Base-by-base conservation (phyloP, 2,888 invertebrate genomes). In the Prionchulus punctatus region DNA sequence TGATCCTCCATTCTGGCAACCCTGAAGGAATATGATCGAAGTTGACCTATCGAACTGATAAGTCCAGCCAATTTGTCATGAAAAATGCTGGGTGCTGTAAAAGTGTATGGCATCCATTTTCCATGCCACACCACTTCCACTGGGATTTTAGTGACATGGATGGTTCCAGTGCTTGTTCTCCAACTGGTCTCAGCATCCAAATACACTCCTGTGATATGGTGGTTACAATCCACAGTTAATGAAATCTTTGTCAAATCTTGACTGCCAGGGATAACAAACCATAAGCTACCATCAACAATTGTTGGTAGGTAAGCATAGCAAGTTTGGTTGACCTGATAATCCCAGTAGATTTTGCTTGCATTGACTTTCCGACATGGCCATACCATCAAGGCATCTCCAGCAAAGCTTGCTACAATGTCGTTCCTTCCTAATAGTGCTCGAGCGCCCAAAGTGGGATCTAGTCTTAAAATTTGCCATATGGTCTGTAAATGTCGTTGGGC, bases 401-500 rank as follows among this genome's bases (percentile, higher is more conserved):
- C 21, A 27, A 50, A 50, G 26, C 15, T 7, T 12, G 50, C 50
- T 18, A 15, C 18, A 7, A 50, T 50, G 21, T 50, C 50, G 21
- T 25, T 27, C 3, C 50, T 7, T 18, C 27, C 7, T 21, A 45
- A 21, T 4, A 45, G 21, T 45, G 45, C 45, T n/a, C 45, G 45
- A n/a, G 21, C 21, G 21, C 50, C 50, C 21, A 50, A 26, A 7
- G 50, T 50, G 4, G 50, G 26, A 50, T 50, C 50, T 26, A 50
- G 21, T 18, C 7, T 23, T 7, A 50, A 21, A 7, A 50, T 15
- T 28, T 50, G 50, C 26, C 30, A 28, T 12, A 45, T 45, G 12
- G 21, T 12, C 12, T 45, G 18, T 18, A 45, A 21, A 23, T 45
- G 21, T 45, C 18, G 4, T 18, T 50, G 27, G 3, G 50, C 50